These are phyloP conservation scores for Erebia ligea DNA, from an alignment of 2,888 invertebrate species.

Conservation along the genomic window DNA sequence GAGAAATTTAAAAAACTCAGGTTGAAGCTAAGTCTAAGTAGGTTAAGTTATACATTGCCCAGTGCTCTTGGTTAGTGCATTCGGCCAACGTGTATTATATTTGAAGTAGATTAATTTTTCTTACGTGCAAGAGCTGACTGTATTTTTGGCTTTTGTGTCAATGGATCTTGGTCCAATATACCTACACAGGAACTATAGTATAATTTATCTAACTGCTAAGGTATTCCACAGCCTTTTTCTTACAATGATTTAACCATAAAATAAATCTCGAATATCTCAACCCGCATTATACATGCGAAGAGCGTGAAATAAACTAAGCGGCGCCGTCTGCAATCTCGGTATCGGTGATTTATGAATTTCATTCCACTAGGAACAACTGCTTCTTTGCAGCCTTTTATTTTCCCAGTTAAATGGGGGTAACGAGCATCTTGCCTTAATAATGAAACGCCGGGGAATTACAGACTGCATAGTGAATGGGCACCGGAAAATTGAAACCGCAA, in stretches of 20 bases:
- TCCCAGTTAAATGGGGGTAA: slow-evolving; percentile 65
- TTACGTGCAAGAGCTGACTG: too few relatives aligned
- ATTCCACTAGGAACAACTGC: slow-evolving; percentile 69
- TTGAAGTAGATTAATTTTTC: too few relatives aligned
- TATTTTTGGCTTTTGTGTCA: too few relatives aligned
- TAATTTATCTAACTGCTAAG: background rate
- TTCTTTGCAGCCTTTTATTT: slow-evolving; percentile 55
- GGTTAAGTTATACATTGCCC: too few relatives aligned
- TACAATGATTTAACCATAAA: slow-evolving; percentile 37
- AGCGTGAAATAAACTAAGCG: slow-evolving; percentile 63
- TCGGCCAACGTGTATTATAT: too few relatives aligned
- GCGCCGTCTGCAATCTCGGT: slow-evolving; percentile 58
- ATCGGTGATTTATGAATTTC: slow-evolving; percentile 72
- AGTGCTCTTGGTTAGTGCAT: too few relatives aligned
- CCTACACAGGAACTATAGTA: background rate
- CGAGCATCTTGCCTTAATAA: slow-evolving; percentile 69
- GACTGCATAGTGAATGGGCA: slow-evolving; percentile 45
- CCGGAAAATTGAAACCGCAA: slow-evolving; percentile 37
- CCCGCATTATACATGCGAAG: slow-evolving; percentile 55
- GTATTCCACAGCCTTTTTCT: slow-evolving; percentile 4
- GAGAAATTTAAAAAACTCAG: too few relatives aligned
- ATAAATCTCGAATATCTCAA: slow-evolving; percentile 30
- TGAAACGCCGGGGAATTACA: slow-evolving; percentile 54
- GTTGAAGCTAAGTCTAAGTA: too few relatives aligned
- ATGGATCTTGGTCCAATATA: too few relatives aligned